Evolutionary conservation across 2,113 vertebrate genomes (phyloP).

Genomic region (Orcinus orca): DNA sequence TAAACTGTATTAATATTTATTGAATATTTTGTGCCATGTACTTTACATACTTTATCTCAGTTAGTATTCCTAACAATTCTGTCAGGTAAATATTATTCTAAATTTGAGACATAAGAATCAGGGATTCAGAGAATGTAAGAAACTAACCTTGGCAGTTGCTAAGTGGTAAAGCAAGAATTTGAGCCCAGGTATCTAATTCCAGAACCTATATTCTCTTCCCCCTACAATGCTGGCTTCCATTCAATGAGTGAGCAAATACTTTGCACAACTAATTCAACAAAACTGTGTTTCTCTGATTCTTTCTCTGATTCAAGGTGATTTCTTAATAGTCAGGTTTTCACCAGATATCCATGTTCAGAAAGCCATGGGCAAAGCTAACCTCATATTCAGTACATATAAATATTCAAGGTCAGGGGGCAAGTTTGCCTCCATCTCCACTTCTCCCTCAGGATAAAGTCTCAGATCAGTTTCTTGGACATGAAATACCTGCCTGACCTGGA

Average conservation of each 20-base stretch:
- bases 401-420: not conserved
- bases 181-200: not conserved
- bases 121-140: not conserved
- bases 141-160: not conserved
- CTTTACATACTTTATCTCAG: not conserved
- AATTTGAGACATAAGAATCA: not conserved
- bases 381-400: not conserved
- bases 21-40: not conserved
- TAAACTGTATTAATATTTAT: slow-evolving; percentile 4
- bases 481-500: not conserved
- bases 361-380: not conserved
- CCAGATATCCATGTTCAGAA: not conserved
- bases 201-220: rapidly evolving
- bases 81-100: not conserved
- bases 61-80: not conserved
- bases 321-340: not conserved
- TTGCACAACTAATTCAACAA: not conserved
- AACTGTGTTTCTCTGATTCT: not conserved
- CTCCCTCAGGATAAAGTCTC: not conserved
- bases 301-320: not conserved
- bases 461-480: not conserved
- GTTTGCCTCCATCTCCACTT: not conserved
- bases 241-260: not conserved
- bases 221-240: not conserved
- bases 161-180: not conserved